A percentile compares a stretch with the other conserved stretches of the same genome.
Conservation (phyloP, 2,888 invertebrate species). For the Morinoia aosen region DNA sequence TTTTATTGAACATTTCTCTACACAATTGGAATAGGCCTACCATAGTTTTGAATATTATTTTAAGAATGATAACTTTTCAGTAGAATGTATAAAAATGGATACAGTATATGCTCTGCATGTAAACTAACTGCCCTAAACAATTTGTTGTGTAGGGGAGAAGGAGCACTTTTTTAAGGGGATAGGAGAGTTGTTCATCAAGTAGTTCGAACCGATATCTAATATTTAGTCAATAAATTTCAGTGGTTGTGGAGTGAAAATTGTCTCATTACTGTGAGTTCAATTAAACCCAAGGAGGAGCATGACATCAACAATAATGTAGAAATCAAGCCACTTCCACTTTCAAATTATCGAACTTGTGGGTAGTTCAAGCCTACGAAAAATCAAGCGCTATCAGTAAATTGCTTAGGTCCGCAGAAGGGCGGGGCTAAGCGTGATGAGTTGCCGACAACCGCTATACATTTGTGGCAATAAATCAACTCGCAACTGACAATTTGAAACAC, state of each 20-base stretch:
- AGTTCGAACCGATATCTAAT: not conserved
- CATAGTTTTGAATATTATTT: too few species aligned
- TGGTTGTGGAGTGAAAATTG: not conserved
- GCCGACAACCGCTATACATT: constrained; percentile 51
- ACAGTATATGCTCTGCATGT: too few species aligned
- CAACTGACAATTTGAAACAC: constrained; percentile 44
- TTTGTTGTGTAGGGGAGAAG: too few species aligned
- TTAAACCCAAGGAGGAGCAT: not conserved
- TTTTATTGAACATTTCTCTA: too few species aligned
- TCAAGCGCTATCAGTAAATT: constrained; percentile 4
- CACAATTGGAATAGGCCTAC: too few species aligned
- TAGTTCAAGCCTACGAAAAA: not conserved
- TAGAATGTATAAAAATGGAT: too few species aligned
- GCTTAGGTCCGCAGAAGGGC: constrained; percentile 31
- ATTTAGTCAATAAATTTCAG: not conserved
- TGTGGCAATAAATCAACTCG: constrained; percentile 31
- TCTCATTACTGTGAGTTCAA: not conserved
- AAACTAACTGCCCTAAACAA: too few species aligned
- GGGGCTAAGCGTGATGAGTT: constrained; percentile 33
- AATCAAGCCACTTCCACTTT: not conserved
- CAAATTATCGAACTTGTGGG: not conserved
- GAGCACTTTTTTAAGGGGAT: too few species aligned
- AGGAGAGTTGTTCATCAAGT: not conserved
- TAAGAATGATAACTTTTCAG: too few species aligned
- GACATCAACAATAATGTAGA: not conserved